Base-by-base conservation (phyloP, 2,888 invertebrate species). In the Drosophila mulleri region DNA sequence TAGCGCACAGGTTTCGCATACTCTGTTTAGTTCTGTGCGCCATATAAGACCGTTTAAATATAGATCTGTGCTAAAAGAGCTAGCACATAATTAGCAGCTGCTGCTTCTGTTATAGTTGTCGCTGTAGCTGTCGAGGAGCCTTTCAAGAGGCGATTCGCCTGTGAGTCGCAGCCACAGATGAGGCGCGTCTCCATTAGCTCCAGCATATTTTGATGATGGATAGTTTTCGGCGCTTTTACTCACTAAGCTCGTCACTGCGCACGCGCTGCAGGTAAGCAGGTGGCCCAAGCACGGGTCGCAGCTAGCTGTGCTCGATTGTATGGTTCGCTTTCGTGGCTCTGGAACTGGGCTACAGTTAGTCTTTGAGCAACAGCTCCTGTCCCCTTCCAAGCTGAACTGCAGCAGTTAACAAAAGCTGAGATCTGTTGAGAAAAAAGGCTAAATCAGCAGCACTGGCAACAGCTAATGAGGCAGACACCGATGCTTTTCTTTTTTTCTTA, bases 251-350 rank as follows among this genome's bases (percentile, higher is more conserved):
- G 42, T 26, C 75, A 66, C 52, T 85, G 83, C 85, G 87, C 85
- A 85, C 81, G 85, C 85, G 85, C 75, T 86, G 72, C 82, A 80
- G 85, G 85, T 86, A 84, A 86, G 84, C 66, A 32, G 53, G 35
- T 52, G 39, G 20, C 32, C 29, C 32, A 53, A 52, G 48, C 50
- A 56, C 45, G 57, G 23, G 18, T 52, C 54, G 47, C 37, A 54
- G 58, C 26, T 39, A 45, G 66, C 70, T 75, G 80, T 82, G 75
- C 75, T 78, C 70, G 72, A 41, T 41, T 54, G 57, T 16, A 9
- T 41, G 18, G 4, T 42, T 2, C 7, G 44, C 14, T 20, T 23
- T 69, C 50, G 69, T 65, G 65, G 0, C 23, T 20, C 7, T 41
- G 41, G 20, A 64, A 60, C 53, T 23, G 35, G 57, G 44, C 68